phyloP scores from a whole-genome alignment of 1,140 invertebrate genomes.

The Papilio dardanus region DNA sequence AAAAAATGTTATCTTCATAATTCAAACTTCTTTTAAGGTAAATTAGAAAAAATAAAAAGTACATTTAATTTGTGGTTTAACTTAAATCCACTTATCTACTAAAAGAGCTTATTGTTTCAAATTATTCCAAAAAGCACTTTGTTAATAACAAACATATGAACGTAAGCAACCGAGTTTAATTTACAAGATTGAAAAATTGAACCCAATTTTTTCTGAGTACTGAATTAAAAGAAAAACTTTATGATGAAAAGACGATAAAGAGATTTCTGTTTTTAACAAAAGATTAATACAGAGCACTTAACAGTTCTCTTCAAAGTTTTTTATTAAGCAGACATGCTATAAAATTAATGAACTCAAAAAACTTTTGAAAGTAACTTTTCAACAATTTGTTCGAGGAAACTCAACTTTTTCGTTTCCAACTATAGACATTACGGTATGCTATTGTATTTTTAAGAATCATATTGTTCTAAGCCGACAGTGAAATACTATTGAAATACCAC shows the following conservation, averaged over 20 bases:
- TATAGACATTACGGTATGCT: not conserved
- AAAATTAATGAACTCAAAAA: not conserved
- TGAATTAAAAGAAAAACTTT: not conserved
- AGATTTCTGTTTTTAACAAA: not conserved
- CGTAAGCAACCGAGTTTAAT: not conserved
- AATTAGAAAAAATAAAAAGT: not conserved
- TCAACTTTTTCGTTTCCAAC: not conserved
- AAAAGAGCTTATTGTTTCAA: constrained; percentile 14
- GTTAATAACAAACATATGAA: not conserved
- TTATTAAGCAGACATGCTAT: not conserved
- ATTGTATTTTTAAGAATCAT: not conserved
- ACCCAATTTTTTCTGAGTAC: not conserved
- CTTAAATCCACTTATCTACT: not conserved
- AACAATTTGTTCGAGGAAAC: not conserved
- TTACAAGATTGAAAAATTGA: not conserved
- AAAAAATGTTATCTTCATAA: too few species aligned
- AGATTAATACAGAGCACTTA: constrained; percentile 9
- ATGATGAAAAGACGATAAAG: not conserved
- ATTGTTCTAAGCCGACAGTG: too few species aligned
- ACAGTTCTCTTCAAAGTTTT: not conserved
- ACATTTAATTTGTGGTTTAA: not conserved
- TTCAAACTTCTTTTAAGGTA: too few species aligned
- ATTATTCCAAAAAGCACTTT: not conserved
- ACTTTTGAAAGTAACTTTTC: not conserved
- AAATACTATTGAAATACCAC: too few species aligned